phyloP scores from a whole-genome alignment of 2,113 vertebrate genomes.

The Xiphophorus couchianus region DNA sequence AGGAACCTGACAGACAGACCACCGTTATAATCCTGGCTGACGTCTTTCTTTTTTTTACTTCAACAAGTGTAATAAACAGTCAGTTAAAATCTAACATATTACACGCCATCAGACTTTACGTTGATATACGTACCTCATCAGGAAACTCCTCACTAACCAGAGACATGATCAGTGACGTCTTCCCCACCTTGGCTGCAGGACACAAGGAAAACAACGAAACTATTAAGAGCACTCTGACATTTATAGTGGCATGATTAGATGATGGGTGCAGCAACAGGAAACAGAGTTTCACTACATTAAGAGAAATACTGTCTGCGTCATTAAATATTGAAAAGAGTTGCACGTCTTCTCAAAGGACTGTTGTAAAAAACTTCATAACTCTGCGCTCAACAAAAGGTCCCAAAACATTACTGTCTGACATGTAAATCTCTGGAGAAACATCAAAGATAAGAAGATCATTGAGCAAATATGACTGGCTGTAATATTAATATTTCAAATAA shows the following conservation, averaged over 20 bases:
- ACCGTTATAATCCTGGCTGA: neutral
- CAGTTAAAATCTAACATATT: neutral
- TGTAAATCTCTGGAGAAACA: neutral
- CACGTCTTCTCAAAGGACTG: neutral
- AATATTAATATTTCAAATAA: neutral
- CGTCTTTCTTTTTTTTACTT: no score
- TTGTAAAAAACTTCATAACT: neutral
- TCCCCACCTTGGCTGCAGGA: conserved; percentile 95
- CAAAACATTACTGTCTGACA: neutral
- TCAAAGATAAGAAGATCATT: neutral
- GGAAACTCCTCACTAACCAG: conserved; percentile 99
- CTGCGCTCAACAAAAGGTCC: neutral
- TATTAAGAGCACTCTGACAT: no score
- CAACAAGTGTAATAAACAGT: neutral
- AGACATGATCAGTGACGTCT: conserved; percentile 98
- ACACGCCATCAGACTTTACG: neutral
- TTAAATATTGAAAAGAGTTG: neutral
- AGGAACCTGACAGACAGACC: conserved; percentile 85
- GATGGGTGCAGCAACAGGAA: neutral
- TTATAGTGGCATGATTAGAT: no score
- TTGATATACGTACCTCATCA: conserved; percentile 86
- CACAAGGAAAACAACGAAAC: neutral
- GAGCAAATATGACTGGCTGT: neutral
- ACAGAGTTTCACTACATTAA: neutral
- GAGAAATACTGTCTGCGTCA: neutral